phyloP scores from a whole-genome alignment of 2,888 invertebrate genomes.

The Melinaea marsaeus region DNA sequence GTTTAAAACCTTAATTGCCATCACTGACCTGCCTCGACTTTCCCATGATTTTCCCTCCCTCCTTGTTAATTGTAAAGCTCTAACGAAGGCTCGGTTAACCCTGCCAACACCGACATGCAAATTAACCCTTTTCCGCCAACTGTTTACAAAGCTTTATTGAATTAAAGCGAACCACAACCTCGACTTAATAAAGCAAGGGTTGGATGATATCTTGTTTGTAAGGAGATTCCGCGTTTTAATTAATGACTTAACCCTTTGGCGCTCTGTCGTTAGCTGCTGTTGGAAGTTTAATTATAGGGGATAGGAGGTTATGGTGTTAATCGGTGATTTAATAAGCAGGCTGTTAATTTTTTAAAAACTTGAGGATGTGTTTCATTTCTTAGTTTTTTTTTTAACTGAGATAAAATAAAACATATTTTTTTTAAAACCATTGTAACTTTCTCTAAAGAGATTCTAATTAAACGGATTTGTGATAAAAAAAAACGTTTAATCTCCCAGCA shows the following conservation, averaged over 20 bases:
- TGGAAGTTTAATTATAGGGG: constrained; percentile 56
- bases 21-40: constrained; percentile 70
- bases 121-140: constrained; percentile 73
- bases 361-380: neutral
- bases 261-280: constrained; percentile 62
- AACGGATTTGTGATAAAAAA: constrained; percentile 1
- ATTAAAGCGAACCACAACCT: constrained; percentile 60
- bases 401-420: no score
- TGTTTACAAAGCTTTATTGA: constrained; percentile 74
- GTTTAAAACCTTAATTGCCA: constrained; percentile 38
- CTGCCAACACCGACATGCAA: constrained; percentile 72
- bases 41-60: constrained; percentile 65
- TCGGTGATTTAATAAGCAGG: constrained; percentile 23
- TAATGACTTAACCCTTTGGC: constrained; percentile 62
- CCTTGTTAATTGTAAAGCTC: constrained; percentile 71
- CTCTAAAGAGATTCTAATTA: no score
- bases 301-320: constrained; percentile 46
- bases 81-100: constrained; percentile 75
- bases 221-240: constrained; percentile 68
- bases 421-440: no score
- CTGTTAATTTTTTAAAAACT: neutral
- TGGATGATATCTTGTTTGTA: constrained; percentile 70
- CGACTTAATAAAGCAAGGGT: constrained; percentile 62
- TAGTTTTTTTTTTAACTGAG: no score
- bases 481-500: constrained; percentile 7